These are phyloP conservation scores for Dusona sp. DNA, from an alignment of 2,888 invertebrate species.

Conservation along the genomic window DNA sequence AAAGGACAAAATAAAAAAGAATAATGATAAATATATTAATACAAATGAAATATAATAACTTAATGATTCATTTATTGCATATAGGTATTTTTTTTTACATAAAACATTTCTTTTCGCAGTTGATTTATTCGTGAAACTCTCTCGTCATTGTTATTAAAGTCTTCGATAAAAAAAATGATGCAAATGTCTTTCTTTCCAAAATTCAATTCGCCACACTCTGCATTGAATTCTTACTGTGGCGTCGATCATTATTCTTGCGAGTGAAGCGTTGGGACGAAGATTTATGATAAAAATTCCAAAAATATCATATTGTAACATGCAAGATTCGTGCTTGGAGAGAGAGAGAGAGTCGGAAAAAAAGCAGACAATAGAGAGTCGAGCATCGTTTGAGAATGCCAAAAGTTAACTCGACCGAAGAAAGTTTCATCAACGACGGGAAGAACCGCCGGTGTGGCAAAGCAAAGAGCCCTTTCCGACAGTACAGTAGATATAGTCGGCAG, in stretches of 20 bases:
- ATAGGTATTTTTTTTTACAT: neutral
- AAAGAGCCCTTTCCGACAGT: slow-evolving; percentile 55
- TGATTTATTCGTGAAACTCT: neutral
- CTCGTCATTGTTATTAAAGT: neutral
- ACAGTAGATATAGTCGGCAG: slow-evolving; percentile 55
- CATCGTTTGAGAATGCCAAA: slow-evolving; percentile 51
- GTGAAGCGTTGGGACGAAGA: neutral
- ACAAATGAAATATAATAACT: neutral
- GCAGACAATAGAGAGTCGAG: slow-evolving; percentile 10
- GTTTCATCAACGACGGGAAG: slow-evolving; percentile 48
- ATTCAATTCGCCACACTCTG: neutral
- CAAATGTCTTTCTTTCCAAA: neutral
- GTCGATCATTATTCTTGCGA: neutral
- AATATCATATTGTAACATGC: slow-evolving; percentile 1
- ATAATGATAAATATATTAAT: too few relatives aligned
- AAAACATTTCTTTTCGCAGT: too few relatives aligned
- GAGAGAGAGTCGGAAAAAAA: neutral
- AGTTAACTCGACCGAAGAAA: slow-evolving; percentile 63
- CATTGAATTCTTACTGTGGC: neutral
- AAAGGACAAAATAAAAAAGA: neutral
- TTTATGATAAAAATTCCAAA: slow-evolving; percentile 3
- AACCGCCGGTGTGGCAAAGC: slow-evolving; percentile 57
- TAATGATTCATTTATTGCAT: neutral
- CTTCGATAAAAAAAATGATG: neutral
- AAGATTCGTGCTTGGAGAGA: slow-evolving; percentile 5